Percentiles rank a stretch among this genome's conserved stretches.
Evolutionary conservation across 2,797 vertebrate species (phyloP).

Genomic region (Sebastes hopkinsi): DNA sequence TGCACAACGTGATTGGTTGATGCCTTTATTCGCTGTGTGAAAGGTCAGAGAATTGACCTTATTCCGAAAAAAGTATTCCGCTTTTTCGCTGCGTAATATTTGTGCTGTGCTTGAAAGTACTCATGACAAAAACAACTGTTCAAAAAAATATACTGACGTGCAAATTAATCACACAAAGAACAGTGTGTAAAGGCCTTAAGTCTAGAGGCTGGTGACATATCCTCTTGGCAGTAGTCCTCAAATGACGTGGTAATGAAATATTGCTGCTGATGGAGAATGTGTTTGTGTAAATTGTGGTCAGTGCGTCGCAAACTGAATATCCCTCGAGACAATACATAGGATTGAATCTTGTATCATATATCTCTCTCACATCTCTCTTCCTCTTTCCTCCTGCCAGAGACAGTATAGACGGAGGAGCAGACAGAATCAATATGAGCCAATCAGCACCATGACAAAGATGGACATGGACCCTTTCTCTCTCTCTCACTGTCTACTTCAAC

Average conservation of each 20-base stretch:
- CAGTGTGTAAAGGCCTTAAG: neutral
- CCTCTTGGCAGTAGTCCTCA: neutral
- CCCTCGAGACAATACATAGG: neutral
- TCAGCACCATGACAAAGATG: conserved; percentile 31
- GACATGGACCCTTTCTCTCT: neutral
- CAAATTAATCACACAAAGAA: too few relatives aligned
- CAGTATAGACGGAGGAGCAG: conserved; percentile 35
- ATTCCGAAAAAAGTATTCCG: rapidly evolving
- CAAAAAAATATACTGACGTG: too few relatives aligned
- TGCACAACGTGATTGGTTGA: too few relatives aligned
- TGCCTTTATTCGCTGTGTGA: too few relatives aligned
- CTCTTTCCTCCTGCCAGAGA: neutral
- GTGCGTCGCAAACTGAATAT: neutral
- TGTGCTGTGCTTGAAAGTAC: rapidly evolving
- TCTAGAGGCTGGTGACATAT: neutral
- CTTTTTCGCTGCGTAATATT: too few relatives aligned
- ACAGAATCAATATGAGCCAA: conserved; percentile 58
- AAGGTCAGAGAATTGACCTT: too few relatives aligned
- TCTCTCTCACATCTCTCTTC: neutral
- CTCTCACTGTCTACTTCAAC: neutral
- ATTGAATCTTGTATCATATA: conserved; percentile 9
- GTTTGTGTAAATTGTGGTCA: neutral
- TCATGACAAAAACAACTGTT: too few relatives aligned
- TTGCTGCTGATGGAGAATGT: neutral
- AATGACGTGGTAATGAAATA: neutral